Conservation (phyloP, 2,113 vertebrate species). For the Regulus satrapa region DNA sequence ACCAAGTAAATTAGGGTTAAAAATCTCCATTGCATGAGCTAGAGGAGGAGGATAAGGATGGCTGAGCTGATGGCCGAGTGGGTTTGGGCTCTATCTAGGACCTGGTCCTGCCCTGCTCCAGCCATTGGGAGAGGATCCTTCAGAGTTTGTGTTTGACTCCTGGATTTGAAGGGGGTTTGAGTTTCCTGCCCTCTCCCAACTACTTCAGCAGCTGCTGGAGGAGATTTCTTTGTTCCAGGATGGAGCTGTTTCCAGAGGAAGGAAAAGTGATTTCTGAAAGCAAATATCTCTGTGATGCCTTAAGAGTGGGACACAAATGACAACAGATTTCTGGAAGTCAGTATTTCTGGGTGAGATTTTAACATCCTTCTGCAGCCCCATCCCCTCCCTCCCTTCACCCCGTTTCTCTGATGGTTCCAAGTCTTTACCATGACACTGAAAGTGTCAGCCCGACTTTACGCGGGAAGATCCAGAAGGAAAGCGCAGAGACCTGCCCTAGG, state of each 20-base stretch:
- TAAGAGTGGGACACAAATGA: background rate
- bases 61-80: background rate
- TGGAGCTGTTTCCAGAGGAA: background rate
- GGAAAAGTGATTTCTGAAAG: background rate
- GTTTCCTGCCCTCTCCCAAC: background rate
- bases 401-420: background rate
- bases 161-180: background rate
- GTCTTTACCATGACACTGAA: background rate
- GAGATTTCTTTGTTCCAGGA: background rate
- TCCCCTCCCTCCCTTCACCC: accelerated
- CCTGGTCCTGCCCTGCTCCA: background rate
- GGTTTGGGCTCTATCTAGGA: background rate
- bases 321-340: background rate
- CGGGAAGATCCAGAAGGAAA: background rate
- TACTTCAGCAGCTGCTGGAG: background rate
- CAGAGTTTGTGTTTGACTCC: background rate
- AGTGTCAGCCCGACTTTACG: background rate
- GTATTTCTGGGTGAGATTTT: background rate
- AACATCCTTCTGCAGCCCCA: background rate
- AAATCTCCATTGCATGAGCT: background rate
- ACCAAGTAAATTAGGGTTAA: background rate
- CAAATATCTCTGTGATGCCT: background rate
- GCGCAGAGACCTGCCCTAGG: background rate
- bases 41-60: background rate
- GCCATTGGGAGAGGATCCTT: background rate